Conservation (phyloP, 1,140 invertebrate species). For the Listronotus oregonensis region DNA sequence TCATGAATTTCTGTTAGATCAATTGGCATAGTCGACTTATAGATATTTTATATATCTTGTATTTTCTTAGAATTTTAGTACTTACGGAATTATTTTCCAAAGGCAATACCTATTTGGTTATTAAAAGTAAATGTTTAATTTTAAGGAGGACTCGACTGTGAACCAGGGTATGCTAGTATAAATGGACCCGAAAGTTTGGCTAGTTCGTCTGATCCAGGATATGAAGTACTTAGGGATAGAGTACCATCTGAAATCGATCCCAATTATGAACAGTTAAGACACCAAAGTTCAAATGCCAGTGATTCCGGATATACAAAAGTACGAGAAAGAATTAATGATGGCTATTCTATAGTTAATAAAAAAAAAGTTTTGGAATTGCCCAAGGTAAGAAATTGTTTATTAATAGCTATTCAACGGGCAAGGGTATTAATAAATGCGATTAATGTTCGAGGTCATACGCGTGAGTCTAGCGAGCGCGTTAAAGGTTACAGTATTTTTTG, state of each 20-base stretch:
- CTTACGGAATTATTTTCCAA: no score
- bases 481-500: no score
- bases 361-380: constrained; percentile 40
- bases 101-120: no score
- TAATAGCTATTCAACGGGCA: no score
- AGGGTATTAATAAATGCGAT: no score
- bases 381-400: neutral
- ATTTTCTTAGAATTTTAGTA: no score
- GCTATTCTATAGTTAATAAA: constrained; percentile 64
- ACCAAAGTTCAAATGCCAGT: constrained; percentile 48
- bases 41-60: no score
- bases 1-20: no score
- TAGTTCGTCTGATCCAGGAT: constrained; percentile 66
- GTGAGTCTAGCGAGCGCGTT: no score
- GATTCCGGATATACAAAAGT: constrained; percentile 56
- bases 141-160: constrained; percentile 40
- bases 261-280: constrained; percentile 72
- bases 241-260: constrained; percentile 65
- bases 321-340: constrained; percentile 44
- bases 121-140: neutral
- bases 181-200: constrained; percentile 63
- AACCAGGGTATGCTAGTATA: constrained; percentile 55
- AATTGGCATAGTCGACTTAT: no score
- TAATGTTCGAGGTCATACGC: no score
- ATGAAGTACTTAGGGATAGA: constrained; percentile 60